Evolutionary conservation across 2,888 invertebrate genomes (phyloP).

Genomic region (Noctuana brunneofusca): DNA sequence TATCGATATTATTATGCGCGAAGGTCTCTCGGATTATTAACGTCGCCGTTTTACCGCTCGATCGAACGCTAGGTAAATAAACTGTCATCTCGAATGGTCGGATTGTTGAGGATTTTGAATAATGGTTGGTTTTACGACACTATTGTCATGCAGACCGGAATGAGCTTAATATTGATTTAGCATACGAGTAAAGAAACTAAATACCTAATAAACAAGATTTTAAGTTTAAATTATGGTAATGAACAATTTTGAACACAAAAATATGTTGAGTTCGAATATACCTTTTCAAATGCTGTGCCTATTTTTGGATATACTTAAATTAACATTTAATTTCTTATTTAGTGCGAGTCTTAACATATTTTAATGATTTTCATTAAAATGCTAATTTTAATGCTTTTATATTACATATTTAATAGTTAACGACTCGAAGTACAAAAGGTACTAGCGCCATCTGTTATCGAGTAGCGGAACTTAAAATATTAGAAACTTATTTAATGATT

Average conservation of each 20-base stretch:
- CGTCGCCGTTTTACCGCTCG: constrained; percentile 32
- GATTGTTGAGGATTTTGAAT: constrained; percentile 12
- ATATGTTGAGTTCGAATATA: too few species aligned
- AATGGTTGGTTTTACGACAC: background rate
- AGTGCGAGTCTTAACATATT: too few species aligned
- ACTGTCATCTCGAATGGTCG: constrained; percentile 5
- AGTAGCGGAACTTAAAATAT: constrained; percentile 53
- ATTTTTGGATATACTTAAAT: too few species aligned
- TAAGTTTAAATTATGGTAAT: too few species aligned
- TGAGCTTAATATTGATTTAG: background rate
- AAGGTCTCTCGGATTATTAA: constrained; percentile 59
- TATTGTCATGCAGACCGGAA: background rate
- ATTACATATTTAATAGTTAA: too few species aligned
- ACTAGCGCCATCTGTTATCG: constrained; percentile 62
- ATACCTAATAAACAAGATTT: too few species aligned
- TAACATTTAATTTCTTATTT: too few species aligned
- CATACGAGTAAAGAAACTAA: too few species aligned
- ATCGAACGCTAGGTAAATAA: constrained; percentile 27
- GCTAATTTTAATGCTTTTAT: too few species aligned
- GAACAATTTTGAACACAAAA: too few species aligned
- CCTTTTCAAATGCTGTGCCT: too few species aligned
- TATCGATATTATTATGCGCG: constrained; percentile 63
- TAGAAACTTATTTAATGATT: background rate
- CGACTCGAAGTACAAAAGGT: constrained; percentile 6
- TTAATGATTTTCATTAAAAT: too few species aligned